Percentiles rank a stretch among this genome's conserved stretches.
Conservation (phyloP, 2,888 invertebrate genomes). For the Ormyrus rosae region DNA sequence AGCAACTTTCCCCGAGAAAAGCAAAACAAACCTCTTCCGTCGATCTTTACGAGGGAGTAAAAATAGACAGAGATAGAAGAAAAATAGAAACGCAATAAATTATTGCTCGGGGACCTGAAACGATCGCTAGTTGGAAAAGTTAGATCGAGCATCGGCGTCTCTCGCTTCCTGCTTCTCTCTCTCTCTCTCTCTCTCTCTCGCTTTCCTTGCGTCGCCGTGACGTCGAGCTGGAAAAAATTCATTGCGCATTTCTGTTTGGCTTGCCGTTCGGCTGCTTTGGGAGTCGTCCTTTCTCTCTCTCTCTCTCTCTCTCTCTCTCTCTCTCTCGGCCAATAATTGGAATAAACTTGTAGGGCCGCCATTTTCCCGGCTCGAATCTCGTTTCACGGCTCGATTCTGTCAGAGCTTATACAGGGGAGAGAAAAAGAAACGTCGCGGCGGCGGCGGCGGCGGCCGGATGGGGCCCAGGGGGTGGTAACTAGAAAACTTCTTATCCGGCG, state of each 20-base stretch:
- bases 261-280: background rate
- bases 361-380: constrained; percentile 68
- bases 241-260: constrained; percentile 41
- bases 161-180: too few species aligned
- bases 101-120: constrained; percentile 50
- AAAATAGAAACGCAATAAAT: constrained; percentile 48
- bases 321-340: constrained; percentile 70
- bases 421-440: constrained; percentile 62
- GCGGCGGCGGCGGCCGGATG: constrained; percentile 49
- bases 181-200: background rate
- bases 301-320: background rate
- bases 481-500: constrained; percentile 72
- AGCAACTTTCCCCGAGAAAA: constrained; percentile 25
- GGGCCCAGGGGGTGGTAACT: constrained; percentile 66
- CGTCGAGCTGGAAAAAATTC: constrained; percentile 40
- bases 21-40: constrained; percentile 15
- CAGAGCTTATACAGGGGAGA: constrained; percentile 58
- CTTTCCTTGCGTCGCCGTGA: constrained; percentile 20
- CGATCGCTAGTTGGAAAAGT: constrained; percentile 59
- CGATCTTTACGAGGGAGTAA: constrained; percentile 18
- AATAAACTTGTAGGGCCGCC: constrained; percentile 66
- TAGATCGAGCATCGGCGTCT: constrained; percentile 51
- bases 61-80: constrained; percentile 7
- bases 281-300: too few species aligned
- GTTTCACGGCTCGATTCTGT: constrained; percentile 76